These are phyloP conservation scores for Vidua macroura DNA, from an alignment of 2,113 vertebrate genomes.

Conservation along the genomic window DNA sequence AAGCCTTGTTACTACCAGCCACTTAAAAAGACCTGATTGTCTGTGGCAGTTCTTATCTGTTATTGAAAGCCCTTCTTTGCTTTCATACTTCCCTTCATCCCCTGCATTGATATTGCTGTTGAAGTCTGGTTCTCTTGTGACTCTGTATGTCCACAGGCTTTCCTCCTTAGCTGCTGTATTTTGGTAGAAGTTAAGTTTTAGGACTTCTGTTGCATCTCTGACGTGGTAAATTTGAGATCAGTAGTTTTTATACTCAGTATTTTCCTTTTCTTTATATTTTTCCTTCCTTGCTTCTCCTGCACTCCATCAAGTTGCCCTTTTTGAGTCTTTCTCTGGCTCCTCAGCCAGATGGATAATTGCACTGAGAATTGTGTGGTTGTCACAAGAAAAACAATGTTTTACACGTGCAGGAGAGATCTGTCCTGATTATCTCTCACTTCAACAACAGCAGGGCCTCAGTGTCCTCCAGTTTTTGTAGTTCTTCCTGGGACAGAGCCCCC, in stretches of 20 bases:
- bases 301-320: not conserved
- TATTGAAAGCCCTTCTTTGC: not conserved
- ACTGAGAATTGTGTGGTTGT: not conserved
- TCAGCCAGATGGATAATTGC: not conserved
- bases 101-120: not conserved
- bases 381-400: not conserved
- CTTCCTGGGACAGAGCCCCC: not conserved
- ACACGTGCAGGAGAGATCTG: not conserved
- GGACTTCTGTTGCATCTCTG: not conserved
- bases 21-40: not conserved
- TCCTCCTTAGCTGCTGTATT: not conserved
- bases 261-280: not conserved
- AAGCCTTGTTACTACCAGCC: not conserved
- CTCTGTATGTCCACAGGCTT: not conserved
- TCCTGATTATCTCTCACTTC: not conserved
- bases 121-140: not conserved
- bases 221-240: not conserved
- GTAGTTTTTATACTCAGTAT: not conserved
- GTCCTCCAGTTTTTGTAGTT: not conserved
- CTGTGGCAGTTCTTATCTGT: not conserved
- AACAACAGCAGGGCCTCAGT: not conserved
- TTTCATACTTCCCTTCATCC: not conserved
- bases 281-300: not conserved
- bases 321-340: not conserved
- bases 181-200: not conserved